Percentiles rank a stretch among this genome's conserved stretches.
These are phyloP conservation scores for Girardia tigrina DNA, from an alignment of 2,888 invertebrate genomes.

Conservation along the genomic window DNA sequence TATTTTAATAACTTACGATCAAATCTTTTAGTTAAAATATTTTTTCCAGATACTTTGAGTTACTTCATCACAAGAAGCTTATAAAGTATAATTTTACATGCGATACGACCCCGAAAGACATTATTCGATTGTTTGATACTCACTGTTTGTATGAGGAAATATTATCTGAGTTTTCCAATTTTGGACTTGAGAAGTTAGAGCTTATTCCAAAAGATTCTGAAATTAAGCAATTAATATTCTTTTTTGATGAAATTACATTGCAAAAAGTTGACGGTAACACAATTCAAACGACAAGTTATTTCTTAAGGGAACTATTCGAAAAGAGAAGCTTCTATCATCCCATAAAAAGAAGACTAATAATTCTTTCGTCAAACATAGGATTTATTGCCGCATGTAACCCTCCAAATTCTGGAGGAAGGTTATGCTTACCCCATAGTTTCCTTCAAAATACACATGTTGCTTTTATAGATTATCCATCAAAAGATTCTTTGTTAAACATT, in stretches of 20 bases:
- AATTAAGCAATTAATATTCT: neutral
- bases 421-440: neutral
- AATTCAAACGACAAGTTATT: constrained; percentile 13
- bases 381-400: neutral
- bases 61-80: neutral
- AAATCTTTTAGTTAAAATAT: neutral
- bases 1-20: neutral
- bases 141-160: neutral
- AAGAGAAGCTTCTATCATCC: neutral
- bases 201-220: neutral
- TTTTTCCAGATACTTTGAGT: neutral
- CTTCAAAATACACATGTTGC: neutral
- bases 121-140: neutral
- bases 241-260: neutral
- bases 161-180: neutral
- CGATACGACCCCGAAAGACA: neutral
- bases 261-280: neutral
- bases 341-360: neutral
- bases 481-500: constrained; percentile 4
- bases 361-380: neutral
- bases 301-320: constrained; percentile 9
- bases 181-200: neutral
- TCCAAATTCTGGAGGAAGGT: neutral
- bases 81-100: neutral
- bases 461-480: neutral